Evolutionary conservation across 2,797 vertebrate species (phyloP).

Genomic region (Sebastes taczanowskii): DNA sequence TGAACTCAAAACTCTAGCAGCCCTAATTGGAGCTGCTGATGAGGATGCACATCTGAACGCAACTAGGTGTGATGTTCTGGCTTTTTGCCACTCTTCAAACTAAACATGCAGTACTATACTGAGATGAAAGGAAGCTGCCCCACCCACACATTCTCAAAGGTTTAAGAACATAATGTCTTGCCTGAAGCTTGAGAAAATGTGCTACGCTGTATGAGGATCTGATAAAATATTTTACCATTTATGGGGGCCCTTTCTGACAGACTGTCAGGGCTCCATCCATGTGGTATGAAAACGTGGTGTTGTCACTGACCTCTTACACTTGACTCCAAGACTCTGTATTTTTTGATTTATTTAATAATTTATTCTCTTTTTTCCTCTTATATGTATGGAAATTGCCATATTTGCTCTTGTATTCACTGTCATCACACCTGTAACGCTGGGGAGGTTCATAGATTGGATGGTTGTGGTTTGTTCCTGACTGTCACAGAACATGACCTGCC

Average conservation of each 20-base stretch:
- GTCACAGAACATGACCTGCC: background rate
- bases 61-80: background rate
- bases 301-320: background rate
- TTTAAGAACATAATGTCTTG: background rate
- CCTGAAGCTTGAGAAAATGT: background rate
- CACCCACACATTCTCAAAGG: background rate
- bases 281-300: background rate
- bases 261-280: background rate
- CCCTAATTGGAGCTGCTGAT: background rate
- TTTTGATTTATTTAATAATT: background rate
- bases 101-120: background rate
- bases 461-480: background rate
- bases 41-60: background rate
- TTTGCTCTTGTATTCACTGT: background rate
- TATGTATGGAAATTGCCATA: background rate
- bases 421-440: background rate
- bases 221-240: background rate
- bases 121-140: background rate
- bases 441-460: background rate
- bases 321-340: background rate
- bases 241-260: too few relatives aligned
- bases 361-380: background rate
- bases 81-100: background rate
- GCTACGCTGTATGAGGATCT: background rate
- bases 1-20: background rate